A percentile compares a stretch with the other conserved stretches of the same genome.
Evolutionary conservation across 2,888 invertebrate genomes (phyloP).

Genomic region (Cancer borealis): DNA sequence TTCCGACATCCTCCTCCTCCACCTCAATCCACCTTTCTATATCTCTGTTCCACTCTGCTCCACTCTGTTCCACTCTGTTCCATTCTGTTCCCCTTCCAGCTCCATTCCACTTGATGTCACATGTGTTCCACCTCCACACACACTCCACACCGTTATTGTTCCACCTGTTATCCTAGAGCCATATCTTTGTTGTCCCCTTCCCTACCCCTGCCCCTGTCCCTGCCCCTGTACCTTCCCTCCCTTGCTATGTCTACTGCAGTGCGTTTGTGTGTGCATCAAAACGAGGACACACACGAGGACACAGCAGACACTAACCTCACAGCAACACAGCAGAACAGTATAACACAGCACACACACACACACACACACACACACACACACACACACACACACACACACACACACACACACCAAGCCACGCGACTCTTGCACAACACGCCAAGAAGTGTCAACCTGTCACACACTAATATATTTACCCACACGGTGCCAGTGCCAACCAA

Average conservation of each 20-base stretch:
- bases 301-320: not conserved
- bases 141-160: not conserved
- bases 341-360: slow-evolving; percentile 23
- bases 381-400: slow-evolving; percentile 38
- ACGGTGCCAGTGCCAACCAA: slow-evolving; percentile 3
- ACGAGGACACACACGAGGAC: not conserved
- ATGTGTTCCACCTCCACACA: not conserved
- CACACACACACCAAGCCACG: slow-evolving; percentile 29
- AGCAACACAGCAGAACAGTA: not conserved
- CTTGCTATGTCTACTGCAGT: not conserved
- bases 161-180: not conserved
- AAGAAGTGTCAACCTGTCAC: slow-evolving; percentile 42
- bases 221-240: not conserved
- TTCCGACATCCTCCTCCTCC: not conserved
- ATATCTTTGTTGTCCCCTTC: slow-evolving; percentile 1
- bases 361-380: slow-evolving; percentile 18
- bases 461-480: slow-evolving; percentile 16
- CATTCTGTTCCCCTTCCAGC: not conserved
- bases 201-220: not conserved
- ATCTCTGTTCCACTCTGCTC: not conserved
- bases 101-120: not conserved
- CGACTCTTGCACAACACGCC: slow-evolving; percentile 50
- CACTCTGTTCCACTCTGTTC: not conserved
- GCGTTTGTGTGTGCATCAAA: slow-evolving; percentile 8
- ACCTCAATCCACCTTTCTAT: not conserved